These are phyloP conservation scores for Heterochromis multidens DNA, from an alignment of 2,113 vertebrate genomes.

Conservation along the genomic window DNA sequence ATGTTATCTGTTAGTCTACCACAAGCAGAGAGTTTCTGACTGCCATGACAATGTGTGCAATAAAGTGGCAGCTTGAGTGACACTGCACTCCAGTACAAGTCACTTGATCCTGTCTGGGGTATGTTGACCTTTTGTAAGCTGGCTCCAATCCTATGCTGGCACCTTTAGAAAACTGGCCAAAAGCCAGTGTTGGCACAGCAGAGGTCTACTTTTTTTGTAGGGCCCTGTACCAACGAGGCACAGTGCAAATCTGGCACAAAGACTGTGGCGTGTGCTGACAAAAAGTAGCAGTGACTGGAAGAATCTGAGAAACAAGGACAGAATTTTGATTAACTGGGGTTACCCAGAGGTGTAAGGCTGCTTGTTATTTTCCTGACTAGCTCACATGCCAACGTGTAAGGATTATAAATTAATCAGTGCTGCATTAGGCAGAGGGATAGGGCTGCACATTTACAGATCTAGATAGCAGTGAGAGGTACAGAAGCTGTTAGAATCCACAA, in stretches of 20 bases:
- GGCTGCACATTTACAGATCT: background rate
- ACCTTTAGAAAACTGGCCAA: constrained; percentile 42
- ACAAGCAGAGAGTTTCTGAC: background rate
- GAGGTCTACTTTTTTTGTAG: constrained; percentile 15
- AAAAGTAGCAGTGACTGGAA: constrained; percentile 16
- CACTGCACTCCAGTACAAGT: constrained; percentile 41
- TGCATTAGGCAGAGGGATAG: background rate
- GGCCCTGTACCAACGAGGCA: background rate
- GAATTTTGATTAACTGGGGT: constrained; percentile 1
- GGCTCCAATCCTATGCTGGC: constrained; percentile 49
- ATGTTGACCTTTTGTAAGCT: constrained; percentile 73
- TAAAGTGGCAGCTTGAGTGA: constrained; percentile 42
- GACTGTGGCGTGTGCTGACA: background rate
- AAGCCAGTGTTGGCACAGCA: constrained; percentile 39
- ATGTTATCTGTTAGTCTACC: background rate
- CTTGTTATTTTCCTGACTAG: background rate
- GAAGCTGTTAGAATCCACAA: background rate
- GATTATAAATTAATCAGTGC: background rate
- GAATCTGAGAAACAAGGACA: background rate
- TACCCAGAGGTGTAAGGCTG: background rate
- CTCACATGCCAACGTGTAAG: background rate
- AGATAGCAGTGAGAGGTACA: background rate
- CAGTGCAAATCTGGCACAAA: constrained; percentile 14
- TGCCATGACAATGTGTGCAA: background rate
- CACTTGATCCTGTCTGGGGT: constrained; percentile 64